Conservation (phyloP, 37 sponge, comb jelly and placozoan genomes). For the Aplysina aerophoba region DNA sequence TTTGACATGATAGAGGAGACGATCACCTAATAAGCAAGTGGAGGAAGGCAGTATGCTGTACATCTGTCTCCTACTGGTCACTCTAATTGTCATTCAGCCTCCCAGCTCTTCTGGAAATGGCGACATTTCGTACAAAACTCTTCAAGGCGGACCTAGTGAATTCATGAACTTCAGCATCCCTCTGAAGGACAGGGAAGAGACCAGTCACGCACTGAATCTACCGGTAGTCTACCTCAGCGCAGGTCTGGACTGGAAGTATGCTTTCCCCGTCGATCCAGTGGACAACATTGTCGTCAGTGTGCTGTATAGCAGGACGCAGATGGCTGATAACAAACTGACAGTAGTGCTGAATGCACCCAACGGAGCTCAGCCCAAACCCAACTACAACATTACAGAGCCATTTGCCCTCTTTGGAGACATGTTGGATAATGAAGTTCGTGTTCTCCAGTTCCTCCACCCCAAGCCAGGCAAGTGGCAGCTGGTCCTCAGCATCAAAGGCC, state of each 20-base stretch:
- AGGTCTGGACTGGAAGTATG: conserved; percentile 7
- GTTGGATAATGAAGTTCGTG: neutral
- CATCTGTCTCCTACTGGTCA: too few relatives aligned
- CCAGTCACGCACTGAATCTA: neutral
- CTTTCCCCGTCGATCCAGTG: conserved; percentile 11
- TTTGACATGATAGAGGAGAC: too few relatives aligned
- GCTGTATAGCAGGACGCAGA: neutral
- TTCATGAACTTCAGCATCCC: neutral
- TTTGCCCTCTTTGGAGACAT: neutral
- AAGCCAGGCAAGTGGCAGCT: conserved; percentile 3
- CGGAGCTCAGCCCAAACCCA: neutral
- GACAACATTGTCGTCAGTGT: conserved; percentile 4
- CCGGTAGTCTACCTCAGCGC: conserved; percentile 5
- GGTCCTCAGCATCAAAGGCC: conserved; percentile 12
- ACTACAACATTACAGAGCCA: neutral
- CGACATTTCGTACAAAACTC: neutral
- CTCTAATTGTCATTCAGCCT: too few relatives aligned
- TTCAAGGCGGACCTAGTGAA: neutral
- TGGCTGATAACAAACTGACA: neutral
- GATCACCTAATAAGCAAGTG: too few relatives aligned
- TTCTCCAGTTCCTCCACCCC: neutral
- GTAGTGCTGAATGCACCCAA: neutral
- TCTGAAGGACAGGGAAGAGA: neutral
- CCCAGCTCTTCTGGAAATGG: neutral
- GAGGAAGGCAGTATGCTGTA: too few relatives aligned